Evolutionary conservation across 2,888 invertebrate species (phyloP), one percentile per base, ranked within the genome.

Genomic region (Hirtodrosophila duncani): DNA sequence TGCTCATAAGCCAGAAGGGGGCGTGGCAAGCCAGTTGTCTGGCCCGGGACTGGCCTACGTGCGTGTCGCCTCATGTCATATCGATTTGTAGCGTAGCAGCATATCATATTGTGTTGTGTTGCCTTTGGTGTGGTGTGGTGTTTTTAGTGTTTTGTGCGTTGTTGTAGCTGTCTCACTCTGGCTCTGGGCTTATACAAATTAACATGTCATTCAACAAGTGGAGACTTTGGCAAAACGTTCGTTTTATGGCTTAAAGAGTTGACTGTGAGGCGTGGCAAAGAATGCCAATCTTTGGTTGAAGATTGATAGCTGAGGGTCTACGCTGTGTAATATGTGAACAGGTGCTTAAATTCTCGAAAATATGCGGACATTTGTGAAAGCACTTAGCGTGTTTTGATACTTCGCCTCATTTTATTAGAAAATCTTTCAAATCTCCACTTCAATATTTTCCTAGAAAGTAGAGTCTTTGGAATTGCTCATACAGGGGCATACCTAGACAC

Each of bases 181-280:
- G 21, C 38, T 37, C 14, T 36, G 38, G 38, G 55, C 42, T 41
- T 45, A 31, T 27, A 48, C 56, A 56, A 70, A 71, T 74, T 56
- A 64, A 70, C 67, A 67, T 74, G 71, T 70, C 67, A 71, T 44
- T 62, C 58, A 48, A 31, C 45, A 37, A 38, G 36, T 42, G 26
- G 34, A 63, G 48, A 48, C 42, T 31, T 48, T 30, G 48, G 8
- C 24, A 29, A 9, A 34, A 27, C 16, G 23, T 52, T n/a, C 16
- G 26, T 33, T 23, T 46, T 24, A 10, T 17, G 16, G 23, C 29
- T n/a, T n/a, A n/a, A n/a, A n/a, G n/a, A n/a, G n/a, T n/a, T n/a
- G n/a, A n/a, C n/a, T n/a, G n/a, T 41, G 39, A 44, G 74, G 71
- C 70, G 64, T 66, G 67, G 55, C 55, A 41, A 33, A 34, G 31